Base-by-base conservation (phyloP, 92 coral and sea anemone genomes). In the Zoanthus sociatus region DNA sequence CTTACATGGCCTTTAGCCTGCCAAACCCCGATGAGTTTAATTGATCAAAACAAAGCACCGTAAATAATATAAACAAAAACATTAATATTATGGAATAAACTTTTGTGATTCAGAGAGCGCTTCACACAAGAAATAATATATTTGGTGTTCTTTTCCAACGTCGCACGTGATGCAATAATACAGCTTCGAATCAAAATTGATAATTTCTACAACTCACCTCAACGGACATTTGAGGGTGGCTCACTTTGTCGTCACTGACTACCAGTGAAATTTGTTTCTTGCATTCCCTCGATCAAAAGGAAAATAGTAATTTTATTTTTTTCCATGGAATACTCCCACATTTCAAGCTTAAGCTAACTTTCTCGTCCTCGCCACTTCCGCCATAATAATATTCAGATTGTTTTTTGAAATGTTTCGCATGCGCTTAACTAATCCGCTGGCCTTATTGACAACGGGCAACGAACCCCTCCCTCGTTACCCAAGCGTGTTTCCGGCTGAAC, bases 351-450 rank as follows among this genome's bases (percentile, higher is more conserved):
- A 64, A 81, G 63, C 85, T 7, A 66, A 42, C 71, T 81, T 47
- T 30, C 20, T 63, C 18, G 26, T 78, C 64, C 6, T 81, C 61
- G 60, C 76, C 85, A 81, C 85, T 81, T 81, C 85, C 85, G 85
- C 85, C 85, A 81, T 67, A 81, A 81, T 81, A 81, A 46, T 81
- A 81, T 81, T 81, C 85, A 71, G 76, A 81, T 66, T 81, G 85
- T 81, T 81, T 81, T 9, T 20, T 1, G 74, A 26, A 0, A 10
- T 16, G 5, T 0, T 46, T 20, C 85, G 74, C 85, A 81, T 81
- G 85, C 60, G 75, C 56, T 6, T 11, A n/a, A 4, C 9, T 46
- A 3, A 64, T 53, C 85, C 85, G 85, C 85, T 81, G 85, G 73
- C 63, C 76, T 15, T 12, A 7, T 42, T 64, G 60, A 46, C 61